Percentiles rank a stretch among this genome's conserved stretches.
phyloP scores from a whole-genome alignment of 2,888 invertebrate species.

The Drymonia ruficornis region DNA sequence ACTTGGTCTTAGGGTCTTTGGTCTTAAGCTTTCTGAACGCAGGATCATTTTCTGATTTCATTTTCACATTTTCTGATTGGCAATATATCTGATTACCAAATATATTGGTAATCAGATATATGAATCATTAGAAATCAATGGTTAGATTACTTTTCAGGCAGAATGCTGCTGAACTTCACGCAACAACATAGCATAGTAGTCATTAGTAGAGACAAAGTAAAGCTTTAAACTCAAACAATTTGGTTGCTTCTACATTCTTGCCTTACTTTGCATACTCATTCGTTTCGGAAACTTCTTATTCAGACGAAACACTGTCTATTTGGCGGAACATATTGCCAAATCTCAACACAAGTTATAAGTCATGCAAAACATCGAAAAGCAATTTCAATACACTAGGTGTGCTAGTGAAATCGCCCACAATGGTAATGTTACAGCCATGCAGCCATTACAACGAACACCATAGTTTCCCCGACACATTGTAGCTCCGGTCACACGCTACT shows the following conservation, averaged over 20 bases:
- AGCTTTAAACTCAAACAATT: background rate
- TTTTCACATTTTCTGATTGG: too few relatives aligned
- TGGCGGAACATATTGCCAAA: background rate
- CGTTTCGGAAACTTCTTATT: background rate
- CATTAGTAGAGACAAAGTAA: background rate
- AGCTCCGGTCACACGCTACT: conserved; percentile 71
- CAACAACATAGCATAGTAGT: too few relatives aligned
- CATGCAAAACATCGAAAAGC: background rate
- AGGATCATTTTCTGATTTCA: too few relatives aligned
- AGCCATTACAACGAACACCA: conserved; percentile 37
- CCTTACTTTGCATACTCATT: background rate
- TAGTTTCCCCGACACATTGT: conserved; percentile 65
- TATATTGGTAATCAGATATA: too few relatives aligned
- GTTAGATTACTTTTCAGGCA: too few relatives aligned
- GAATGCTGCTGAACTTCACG: too few relatives aligned
- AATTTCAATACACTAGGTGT: background rate
- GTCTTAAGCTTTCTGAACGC: too few relatives aligned
- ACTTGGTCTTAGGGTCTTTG: too few relatives aligned
- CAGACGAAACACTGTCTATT: background rate
- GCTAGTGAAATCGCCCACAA: conserved; percentile 41
- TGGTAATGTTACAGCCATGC: conserved; percentile 37
- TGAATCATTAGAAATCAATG: too few relatives aligned
- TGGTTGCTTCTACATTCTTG: background rate
- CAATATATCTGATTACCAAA: too few relatives aligned
- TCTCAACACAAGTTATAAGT: background rate